Conservation (phyloP, 2,888 invertebrate species). For the Dromius quadrimaculatus region DNA sequence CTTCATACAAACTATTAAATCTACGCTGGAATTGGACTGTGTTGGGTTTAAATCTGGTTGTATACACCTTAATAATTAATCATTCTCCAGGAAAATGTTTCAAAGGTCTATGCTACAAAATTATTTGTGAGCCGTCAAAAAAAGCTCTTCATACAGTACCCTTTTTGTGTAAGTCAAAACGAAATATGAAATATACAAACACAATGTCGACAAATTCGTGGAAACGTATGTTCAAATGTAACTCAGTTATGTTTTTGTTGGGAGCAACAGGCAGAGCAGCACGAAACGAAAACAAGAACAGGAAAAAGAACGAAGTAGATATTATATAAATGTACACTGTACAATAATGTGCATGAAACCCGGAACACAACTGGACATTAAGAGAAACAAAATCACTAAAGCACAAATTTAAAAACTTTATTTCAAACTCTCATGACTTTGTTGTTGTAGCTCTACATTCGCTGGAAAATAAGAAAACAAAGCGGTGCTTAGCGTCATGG, state of each 20-base stretch:
- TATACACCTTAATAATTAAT: no score
- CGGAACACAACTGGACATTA: slow-evolving; percentile 11
- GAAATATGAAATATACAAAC: not conserved
- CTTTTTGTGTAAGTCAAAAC: no score
- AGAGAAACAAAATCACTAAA: not conserved
- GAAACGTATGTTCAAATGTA: slow-evolving; percentile 30
- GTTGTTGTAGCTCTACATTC: no score
- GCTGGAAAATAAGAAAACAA: no score
- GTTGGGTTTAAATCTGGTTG: no score
- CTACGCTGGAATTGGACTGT: no score
- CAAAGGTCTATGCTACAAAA: no score
- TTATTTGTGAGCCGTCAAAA: no score
- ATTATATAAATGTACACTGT: slow-evolving; percentile 30
- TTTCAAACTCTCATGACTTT: not conserved
- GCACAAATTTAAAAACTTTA: not conserved
- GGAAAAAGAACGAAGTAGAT: slow-evolving; percentile 29
- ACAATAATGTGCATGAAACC: slow-evolving; percentile 16
- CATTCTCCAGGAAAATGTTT: no score
- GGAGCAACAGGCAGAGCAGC: slow-evolving; percentile 29
- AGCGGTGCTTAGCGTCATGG: no score
- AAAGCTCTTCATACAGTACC: no score
- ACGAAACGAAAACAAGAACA: slow-evolving; percentile 24
- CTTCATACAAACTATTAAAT: no score
- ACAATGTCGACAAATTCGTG: slow-evolving; percentile 12
- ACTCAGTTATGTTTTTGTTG: slow-evolving; percentile 30